Evolutionary conservation across 2,797 vertebrate genomes (phyloP), one percentile per base, ranked within the genome.

Genomic region (Sebastes reedi): DNA sequence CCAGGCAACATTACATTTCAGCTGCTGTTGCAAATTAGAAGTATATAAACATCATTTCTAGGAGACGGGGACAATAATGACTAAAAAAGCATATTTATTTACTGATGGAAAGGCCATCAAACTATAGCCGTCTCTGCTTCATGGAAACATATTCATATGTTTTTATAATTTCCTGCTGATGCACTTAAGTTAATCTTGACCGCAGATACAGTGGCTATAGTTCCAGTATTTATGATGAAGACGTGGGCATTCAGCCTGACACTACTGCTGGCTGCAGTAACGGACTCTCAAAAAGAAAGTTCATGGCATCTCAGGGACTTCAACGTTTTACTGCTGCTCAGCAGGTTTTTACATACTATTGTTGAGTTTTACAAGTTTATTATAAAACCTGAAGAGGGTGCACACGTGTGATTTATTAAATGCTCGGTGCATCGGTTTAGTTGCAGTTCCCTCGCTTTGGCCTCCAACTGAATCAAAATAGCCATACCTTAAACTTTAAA

Each of bases 331-430:
- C 72, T 82, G 79, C 54, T 59, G 52, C 85, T 87, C 82, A 74
- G 80, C 82, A 75, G 82, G 72, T 27, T 79, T 87, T 78, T 78
- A 87, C 82, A 81, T 84, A 79, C 67, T 75, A 87, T 81, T 71
- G 74, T 91, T 76, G 84, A 75, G 75, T 70, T 83, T 88, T 86
- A 87, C 76, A 84, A 80, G 83, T 86, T 87, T 81, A 84, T 91
- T 86, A 67, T 87, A 87, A 87, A 83, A 81, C 59, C 39, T 67
- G 67, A 86, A 83, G 59, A 80, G 65, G 66, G 32, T 65, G 58
- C 74, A 77, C 56, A 64, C 50, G 84, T 87, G 68, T 71, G 85
- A 83, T 92, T 89, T 89, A 84, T 46, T 84, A 77, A 67, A 59
- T 22, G 42, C 55, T 75, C 8, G 1, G 29, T 72, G 75, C 54